Evolutionary conservation across 1,140 invertebrate species (phyloP), one percentile per base, ranked within the genome.

Genomic region (Drosophila pruinosa): DNA sequence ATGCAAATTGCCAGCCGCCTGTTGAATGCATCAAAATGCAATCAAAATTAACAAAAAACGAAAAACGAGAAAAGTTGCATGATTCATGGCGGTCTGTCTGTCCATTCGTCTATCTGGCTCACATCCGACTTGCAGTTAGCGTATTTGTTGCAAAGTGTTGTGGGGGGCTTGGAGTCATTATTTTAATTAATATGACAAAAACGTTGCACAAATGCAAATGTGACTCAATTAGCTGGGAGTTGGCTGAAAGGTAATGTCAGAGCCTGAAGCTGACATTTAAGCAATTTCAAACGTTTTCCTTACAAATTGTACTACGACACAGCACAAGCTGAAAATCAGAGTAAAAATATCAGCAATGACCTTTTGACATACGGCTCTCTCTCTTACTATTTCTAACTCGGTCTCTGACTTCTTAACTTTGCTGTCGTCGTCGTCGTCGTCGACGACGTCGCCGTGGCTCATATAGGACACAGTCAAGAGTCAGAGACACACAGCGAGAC

Each of bases 1-100:
- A 85, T 86, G 81, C 72, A 85, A 82, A 83, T 89, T 78, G 67
- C 57, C 31, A 31, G 45, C 53, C 58, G 50, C 48, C 38, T 61
- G 56, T 41, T 67, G 45, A 86, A 79, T 88, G 80, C 88, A 88
- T 83, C 88, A 88, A 89, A 89, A 89, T 88, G 76, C 81, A 90
- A 90, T 90, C 88, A 90, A 90, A 90, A 90, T 90, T 90, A 90
- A 86, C 68, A 45, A 76, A 76, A 75, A 56, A 45, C 26, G 38
- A 34, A 34, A 31, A 61, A 8, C 34, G 28, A 61, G n/a, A 39
- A 62, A 24, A 36, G 26, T 41, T 57, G 31, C 75, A 85, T 86
- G 80, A 85, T 76, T 85, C 81, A 85, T 50, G 80, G 81, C 61
- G 81, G 72, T 86, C 76, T 52, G 26, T 17, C 21, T 24, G 26